A percentile compares a stretch with the other conserved stretches of the same genome.
Conservation (phyloP, 2,113 vertebrate genomes). For the Microtus ochrogaster region DNA sequence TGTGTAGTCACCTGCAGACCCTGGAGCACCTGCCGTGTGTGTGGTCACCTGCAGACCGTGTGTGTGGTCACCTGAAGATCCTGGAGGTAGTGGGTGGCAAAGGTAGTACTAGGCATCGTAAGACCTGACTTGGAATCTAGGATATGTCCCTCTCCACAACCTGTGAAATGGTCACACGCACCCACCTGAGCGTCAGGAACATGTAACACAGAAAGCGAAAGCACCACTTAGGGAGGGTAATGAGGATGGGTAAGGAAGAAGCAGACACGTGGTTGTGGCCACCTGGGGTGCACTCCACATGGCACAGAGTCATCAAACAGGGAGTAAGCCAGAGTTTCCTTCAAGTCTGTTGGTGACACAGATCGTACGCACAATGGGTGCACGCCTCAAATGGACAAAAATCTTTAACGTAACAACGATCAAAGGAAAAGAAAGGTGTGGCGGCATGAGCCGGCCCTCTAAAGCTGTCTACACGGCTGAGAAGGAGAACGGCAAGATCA, state of each 20-base stretch:
- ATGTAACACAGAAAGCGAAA: not conserved
- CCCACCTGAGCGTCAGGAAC: not conserved
- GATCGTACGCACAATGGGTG: accelerated
- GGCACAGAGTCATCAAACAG: accelerated
- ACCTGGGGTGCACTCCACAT: not conserved
- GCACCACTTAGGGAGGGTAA: too few relatives aligned
- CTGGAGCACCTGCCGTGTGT: too few relatives aligned
- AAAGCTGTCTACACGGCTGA: not conserved
- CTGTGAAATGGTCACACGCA: not conserved
- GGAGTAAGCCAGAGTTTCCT: not conserved
- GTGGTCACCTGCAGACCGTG: too few relatives aligned
- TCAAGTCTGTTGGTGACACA: not conserved
- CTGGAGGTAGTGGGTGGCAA: too few relatives aligned
- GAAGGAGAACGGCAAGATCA: not conserved
- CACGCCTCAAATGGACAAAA: not conserved
- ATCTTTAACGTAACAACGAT: not conserved
- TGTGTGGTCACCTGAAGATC: too few relatives aligned
- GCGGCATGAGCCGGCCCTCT: not conserved
- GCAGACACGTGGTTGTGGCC: not conserved
- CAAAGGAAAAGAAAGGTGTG: not conserved
- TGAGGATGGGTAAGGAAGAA: not conserved
- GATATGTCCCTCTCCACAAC: not conserved
- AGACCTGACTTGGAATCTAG: not conserved
- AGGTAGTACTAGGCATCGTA: not conserved
- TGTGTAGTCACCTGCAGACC: too few relatives aligned